Evolutionary conservation across 2,113 vertebrate genomes (phyloP), one percentile per base, ranked within the genome.

Genomic region (Neogobius melanostomus): DNA sequence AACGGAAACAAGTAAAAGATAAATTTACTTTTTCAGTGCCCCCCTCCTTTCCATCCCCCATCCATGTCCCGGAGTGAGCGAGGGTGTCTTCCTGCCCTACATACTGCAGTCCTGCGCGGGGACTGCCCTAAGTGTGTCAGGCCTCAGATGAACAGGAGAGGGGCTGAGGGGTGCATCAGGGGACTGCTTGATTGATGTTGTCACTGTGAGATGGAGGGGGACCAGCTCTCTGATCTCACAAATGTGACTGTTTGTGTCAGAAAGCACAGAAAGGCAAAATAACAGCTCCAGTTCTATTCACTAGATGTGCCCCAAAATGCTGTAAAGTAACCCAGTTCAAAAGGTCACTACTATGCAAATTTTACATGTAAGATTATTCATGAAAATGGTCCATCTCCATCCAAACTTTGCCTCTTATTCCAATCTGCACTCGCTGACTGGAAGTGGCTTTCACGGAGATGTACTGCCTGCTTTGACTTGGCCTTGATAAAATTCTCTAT

Each of bases 81-180:
- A 83, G 82, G 85, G 82, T 86, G 85, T 75, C 51, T 68, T 79
- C 67, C 81, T 92, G 90, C 81, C 92, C 92, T 92, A 93, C 87
- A 92, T 92, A 91, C 87, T 87, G 90, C 86, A 89, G 84, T 83
- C 90, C 85, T 89, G 87, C 82, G 57, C 90, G 64, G 75, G 76
- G 72, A 83, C 80, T 77, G 88, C 84, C 89, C 90, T 82, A 93
- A 91, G 83, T 91, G 88, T 91, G 91, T 93, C 91, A 90, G 89
- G 87, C 90, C 91, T 90, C 81, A 85, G 87, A 91, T 88, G 87
- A 81, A 85, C 87, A 82, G 68, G 79, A 64, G 14, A n/a, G 46
- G 66, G 72, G 64, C 77, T 69, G 80, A 73, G 72, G 66, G 76
- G 71, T 82, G 71, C 75, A 79, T 83, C 83, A 66, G 80, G 84